Conservation (phyloP, 2,113 vertebrate genomes). For the Eolophus roseicapilla region DNA sequence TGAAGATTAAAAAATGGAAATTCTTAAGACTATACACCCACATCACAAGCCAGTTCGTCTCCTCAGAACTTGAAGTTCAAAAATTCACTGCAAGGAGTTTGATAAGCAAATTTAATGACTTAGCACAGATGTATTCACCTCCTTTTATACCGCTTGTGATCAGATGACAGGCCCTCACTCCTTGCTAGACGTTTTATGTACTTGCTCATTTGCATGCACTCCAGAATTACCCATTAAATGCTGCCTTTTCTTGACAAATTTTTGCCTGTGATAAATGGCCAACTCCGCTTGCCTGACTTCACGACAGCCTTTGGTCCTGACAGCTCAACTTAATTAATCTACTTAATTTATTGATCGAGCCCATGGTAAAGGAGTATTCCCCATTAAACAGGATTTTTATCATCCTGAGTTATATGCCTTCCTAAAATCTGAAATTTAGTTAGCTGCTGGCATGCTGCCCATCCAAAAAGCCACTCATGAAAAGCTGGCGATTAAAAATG, state of each 20-base stretch:
- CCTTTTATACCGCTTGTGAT: constrained; percentile 40
- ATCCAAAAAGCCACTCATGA: constrained; percentile 53
- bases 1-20: constrained; percentile 14
- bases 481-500: constrained; percentile 56
- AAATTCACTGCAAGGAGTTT: neutral
- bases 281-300: constrained; percentile 33
- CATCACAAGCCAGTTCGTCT: constrained; percentile 28
- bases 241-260: constrained; percentile 48
- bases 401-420: constrained; percentile 67
- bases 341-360: constrained; percentile 78
- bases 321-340: constrained; percentile 77
- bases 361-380: constrained; percentile 61
- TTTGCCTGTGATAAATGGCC: constrained; percentile 68
- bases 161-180: neutral
- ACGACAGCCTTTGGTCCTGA: constrained; percentile 65
- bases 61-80: constrained; percentile 8
- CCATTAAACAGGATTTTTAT: constrained; percentile 73
- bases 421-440: constrained; percentile 73
- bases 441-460: constrained; percentile 64
- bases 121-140: neutral
- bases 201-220: constrained; percentile 65
- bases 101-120: constrained; percentile 36
- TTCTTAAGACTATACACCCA: neutral
- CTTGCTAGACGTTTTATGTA: constrained; percentile 20
- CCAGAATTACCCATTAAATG: constrained; percentile 59